Conservation (phyloP, 2,797 vertebrate species). For the Siniperca scherzeri region DNA sequence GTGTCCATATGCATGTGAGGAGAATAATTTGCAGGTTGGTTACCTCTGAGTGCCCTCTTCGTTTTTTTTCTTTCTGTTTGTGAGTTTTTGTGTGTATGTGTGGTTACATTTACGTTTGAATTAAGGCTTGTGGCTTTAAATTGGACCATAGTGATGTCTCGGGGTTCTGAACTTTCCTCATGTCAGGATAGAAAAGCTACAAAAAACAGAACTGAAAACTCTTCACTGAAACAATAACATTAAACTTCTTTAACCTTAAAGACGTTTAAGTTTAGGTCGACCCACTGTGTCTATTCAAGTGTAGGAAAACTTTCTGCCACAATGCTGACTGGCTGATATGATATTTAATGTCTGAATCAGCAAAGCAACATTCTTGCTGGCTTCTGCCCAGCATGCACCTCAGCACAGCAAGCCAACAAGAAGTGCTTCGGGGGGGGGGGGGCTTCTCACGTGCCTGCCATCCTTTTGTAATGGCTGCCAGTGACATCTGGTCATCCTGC, state of each 20-base stretch:
- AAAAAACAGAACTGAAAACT: no score
- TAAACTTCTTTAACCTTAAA: not conserved
- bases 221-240: not conserved
- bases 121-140: no score
- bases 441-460: slow-evolving; percentile 24
- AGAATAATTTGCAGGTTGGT: slow-evolving; percentile 40
- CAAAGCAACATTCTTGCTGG: slow-evolving; percentile 16
- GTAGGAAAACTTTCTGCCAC: not conserved
- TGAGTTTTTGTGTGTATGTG: not conserved
- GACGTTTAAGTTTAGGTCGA: not conserved
- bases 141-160: no score
- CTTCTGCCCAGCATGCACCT: slow-evolving; percentile 29
- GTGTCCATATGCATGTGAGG: slow-evolving; percentile 29
- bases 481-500: slow-evolving; percentile 58
- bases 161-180: no score
- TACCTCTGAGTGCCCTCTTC: slow-evolving; percentile 22
- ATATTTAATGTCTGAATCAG: slow-evolving; percentile 38
- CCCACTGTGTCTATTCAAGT: not conserved
- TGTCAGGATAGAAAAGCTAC: no score
- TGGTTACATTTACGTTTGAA: no score
- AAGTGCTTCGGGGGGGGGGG: not conserved
- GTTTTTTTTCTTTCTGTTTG: not conserved
- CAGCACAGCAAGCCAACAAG: slow-evolving; percentile 21
- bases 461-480: slow-evolving; percentile 55
- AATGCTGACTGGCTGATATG: slow-evolving; percentile 31